Conservation (phyloP, 2,888 invertebrate genomes). For the Drosophila macrothrix region DNA sequence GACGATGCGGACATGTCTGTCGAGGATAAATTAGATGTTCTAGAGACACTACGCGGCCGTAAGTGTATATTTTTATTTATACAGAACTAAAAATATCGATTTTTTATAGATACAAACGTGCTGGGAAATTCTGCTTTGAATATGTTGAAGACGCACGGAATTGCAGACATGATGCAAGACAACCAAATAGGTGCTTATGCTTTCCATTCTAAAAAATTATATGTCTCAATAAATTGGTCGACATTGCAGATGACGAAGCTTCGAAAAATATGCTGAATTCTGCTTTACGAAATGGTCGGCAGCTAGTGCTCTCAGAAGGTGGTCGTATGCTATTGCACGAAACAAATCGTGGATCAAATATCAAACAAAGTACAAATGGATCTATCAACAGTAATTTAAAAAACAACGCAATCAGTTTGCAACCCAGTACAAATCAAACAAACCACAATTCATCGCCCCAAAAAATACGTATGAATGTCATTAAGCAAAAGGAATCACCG, state of each 20-base stretch:
- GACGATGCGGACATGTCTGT: constrained; percentile 72
- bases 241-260: constrained; percentile 87
- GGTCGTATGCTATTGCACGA: constrained; percentile 91
- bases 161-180: constrained; percentile 91
- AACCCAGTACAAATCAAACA: constrained; percentile 39
- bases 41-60: constrained; percentile 69
- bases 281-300: constrained; percentile 94
- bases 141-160: constrained; percentile 93
- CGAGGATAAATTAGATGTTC: constrained; percentile 73
- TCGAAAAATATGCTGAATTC: constrained; percentile 89
- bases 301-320: constrained; percentile 93
- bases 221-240: not conserved
- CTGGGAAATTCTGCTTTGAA: constrained; percentile 85
- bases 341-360: constrained; percentile 63
- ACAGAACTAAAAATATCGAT: not conserved
- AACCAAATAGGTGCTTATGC: constrained; percentile 85
- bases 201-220: not conserved
- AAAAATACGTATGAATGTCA: constrained; percentile 74
- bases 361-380: constrained; percentile 55
- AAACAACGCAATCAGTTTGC: constrained; percentile 46
- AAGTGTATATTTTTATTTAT: constrained; percentile 11
- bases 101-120: constrained; percentile 69
- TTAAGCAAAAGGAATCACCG: constrained; percentile 64
- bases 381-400: constrained; percentile 45
- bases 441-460: constrained; percentile 56